These are phyloP conservation scores for Gasterosteus aculeatus DNA, from an alignment of 2,113 vertebrate species.

Conservation along the genomic window DNA sequence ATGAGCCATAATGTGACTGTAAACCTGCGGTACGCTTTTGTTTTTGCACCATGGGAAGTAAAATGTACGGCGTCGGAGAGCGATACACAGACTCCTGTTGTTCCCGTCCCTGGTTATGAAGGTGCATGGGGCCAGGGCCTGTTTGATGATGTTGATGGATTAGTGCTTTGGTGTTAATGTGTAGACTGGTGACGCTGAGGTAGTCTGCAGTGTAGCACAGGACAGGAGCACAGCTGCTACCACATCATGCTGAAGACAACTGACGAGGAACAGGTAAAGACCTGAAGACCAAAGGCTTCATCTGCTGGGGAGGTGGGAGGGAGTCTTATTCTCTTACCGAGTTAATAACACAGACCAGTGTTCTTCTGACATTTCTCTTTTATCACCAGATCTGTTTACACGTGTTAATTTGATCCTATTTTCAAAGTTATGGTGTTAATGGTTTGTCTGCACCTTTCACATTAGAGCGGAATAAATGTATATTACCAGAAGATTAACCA, in stretches of 20 bases:
- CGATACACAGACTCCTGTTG: slow-evolving; percentile 36
- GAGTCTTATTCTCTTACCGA: not conserved
- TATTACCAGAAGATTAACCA: not conserved
- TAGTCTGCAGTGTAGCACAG: slow-evolving; percentile 44
- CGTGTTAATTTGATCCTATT: not conserved
- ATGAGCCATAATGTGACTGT: not conserved
- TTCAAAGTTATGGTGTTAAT: not conserved
- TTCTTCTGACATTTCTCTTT: slow-evolving; percentile 13
- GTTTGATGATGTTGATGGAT: slow-evolving; percentile 76
- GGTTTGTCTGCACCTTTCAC: not conserved
- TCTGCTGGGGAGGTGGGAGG: slow-evolving; percentile 1
- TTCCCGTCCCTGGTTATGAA: slow-evolving; percentile 54
- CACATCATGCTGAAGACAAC: slow-evolving; percentile 55
- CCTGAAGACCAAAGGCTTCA: slow-evolving; percentile 27
- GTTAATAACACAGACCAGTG: not conserved
- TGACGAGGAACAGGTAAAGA: slow-evolving; percentile 71
- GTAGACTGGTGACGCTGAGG: slow-evolving; percentile 29
- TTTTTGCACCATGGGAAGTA: not conserved
- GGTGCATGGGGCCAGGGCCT: slow-evolving; percentile 44
- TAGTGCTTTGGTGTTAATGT: slow-evolving; percentile 62
- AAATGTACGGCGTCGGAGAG: slow-evolving; percentile 21
- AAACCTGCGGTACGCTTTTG: not conserved
- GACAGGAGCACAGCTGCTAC: slow-evolving; percentile 54
- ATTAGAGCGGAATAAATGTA: not conserved
- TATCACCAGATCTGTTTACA: slow-evolving; percentile 7